Percentiles rank a stretch among this genome's conserved stretches.
Evolutionary conservation across 2,888 invertebrate species (phyloP).

Genomic region (Amiota mariae): DNA sequence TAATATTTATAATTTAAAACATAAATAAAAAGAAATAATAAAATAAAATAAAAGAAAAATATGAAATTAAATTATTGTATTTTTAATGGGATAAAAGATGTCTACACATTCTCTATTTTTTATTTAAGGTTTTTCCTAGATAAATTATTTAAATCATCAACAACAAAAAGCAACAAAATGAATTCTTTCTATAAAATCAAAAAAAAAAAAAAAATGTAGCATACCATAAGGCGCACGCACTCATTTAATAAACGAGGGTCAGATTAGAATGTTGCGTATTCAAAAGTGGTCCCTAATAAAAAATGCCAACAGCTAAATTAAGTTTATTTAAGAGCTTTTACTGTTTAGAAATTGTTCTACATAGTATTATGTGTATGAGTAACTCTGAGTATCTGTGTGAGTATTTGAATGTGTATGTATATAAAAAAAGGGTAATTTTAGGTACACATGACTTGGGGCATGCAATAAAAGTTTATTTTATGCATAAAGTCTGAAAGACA

Average conservation of each 20-base stretch:
- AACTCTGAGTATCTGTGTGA: background rate
- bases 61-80: too few species aligned
- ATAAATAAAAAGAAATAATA: too few species aligned
- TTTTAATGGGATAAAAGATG: too few species aligned
- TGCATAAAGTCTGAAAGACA: conserved; percentile 16
- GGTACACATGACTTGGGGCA: conserved; percentile 36
- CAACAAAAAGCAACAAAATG: background rate
- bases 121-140: too few species aligned
- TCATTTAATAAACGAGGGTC: background rate
- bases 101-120: too few species aligned
- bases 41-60: background rate
- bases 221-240: background rate
- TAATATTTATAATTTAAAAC: too few species aligned
- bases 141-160: too few species aligned
- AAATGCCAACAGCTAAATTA: conserved; percentile 48
- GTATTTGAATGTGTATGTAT: background rate
- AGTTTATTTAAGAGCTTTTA: conserved; percentile 59
- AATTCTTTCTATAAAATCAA: background rate
- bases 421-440: conserved; percentile 17
- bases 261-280: background rate
- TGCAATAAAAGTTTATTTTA: conserved; percentile 43
- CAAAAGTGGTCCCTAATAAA: conserved; percentile 14
- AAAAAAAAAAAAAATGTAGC: background rate
- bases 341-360: conserved; percentile 50
- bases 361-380: background rate